Percentiles rank a stretch among this genome's conserved stretches.
phyloP scores from a whole-genome alignment of 2,113 vertebrate genomes.

The Coreoperca whiteheadi region DNA sequence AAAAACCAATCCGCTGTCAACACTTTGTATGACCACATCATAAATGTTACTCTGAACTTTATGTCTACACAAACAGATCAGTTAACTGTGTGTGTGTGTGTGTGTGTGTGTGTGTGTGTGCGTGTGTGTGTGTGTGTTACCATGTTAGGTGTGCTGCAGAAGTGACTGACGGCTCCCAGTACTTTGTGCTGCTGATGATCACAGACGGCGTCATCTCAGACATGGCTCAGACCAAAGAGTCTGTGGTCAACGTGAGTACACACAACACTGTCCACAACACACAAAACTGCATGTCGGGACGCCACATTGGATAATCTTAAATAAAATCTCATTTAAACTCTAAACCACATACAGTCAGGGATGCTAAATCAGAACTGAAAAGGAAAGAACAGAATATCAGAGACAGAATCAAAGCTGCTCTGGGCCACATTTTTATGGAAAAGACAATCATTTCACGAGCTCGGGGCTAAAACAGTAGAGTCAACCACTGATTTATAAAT shows the following conservation, averaged over 20 bases:
- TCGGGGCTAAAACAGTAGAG: neutral
- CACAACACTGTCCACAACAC: neutral
- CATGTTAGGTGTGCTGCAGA: slow-evolving; percentile 84
- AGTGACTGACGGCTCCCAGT: slow-evolving; percentile 92
- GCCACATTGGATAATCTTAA: neutral
- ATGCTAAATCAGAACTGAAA: neutral
- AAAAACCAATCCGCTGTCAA: neutral
- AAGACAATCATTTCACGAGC: neutral
- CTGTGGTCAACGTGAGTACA: slow-evolving; percentile 89
- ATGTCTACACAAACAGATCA: neutral
- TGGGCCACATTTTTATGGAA: neutral
- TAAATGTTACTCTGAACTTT: neutral
- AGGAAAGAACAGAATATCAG: neutral
- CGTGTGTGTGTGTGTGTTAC: slow-evolving; percentile 26
- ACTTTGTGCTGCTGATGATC: slow-evolving; percentile 94
- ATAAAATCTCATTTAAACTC: neutral
- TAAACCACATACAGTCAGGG: neutral
- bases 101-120: slow-evolving; percentile 28
- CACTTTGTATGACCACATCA: neutral
- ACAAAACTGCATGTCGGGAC: neutral
- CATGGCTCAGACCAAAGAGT: slow-evolving; percentile 95
- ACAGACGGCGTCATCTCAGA: slow-evolving; percentile 94
- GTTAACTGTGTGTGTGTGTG: slow-evolving; percentile 4
- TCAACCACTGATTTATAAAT: too few species aligned
- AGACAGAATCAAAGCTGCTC: neutral